A percentile compares a stretch with the other conserved stretches of the same genome.
Evolutionary conservation across 1,140 invertebrate genomes (phyloP).

Genomic region (Steinernema khuongi): DNA sequence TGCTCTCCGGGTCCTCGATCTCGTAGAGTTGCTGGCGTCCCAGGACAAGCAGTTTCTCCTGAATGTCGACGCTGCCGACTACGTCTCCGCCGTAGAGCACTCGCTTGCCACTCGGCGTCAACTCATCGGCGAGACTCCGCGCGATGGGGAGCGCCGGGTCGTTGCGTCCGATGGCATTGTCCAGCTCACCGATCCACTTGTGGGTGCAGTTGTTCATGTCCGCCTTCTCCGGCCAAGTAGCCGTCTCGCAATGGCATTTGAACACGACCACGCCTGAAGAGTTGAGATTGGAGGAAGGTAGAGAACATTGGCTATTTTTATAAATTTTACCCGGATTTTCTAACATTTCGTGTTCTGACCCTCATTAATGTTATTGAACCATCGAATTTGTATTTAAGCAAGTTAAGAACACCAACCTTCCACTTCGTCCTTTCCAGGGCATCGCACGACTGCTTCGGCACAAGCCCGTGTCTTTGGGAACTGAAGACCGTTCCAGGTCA

Average conservation of each 20-base stretch:
- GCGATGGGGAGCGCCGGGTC: slow-evolving; percentile 16
- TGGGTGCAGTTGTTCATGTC: slow-evolving; percentile 38
- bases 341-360: no score
- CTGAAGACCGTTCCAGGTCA: background rate
- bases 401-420: background rate
- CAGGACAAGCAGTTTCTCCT: slow-evolving; percentile 23
- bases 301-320: no score
- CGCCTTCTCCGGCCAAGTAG: slow-evolving; percentile 29
- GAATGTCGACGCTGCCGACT: slow-evolving; percentile 28
- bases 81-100: slow-evolving; percentile 35
- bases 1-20: slow-evolving; percentile 22
- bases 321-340: no score
- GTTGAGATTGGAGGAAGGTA: background rate
- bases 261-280: background rate
- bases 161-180: slow-evolving; percentile 9
- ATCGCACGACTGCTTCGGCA: background rate
- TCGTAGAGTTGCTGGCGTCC: slow-evolving; percentile 28
- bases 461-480: background rate
- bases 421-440: background rate
- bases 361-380: no score
- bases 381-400: no score
- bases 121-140: background rate
- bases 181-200: slow-evolving; percentile 35
- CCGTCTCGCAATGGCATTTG: slow-evolving; percentile 30
- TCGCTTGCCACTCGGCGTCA: background rate